Evolutionary conservation across 2,888 invertebrate species (phyloP), one percentile per base, ranked within the genome.

Genomic region (Branchipolynoe longqiensis): DNA sequence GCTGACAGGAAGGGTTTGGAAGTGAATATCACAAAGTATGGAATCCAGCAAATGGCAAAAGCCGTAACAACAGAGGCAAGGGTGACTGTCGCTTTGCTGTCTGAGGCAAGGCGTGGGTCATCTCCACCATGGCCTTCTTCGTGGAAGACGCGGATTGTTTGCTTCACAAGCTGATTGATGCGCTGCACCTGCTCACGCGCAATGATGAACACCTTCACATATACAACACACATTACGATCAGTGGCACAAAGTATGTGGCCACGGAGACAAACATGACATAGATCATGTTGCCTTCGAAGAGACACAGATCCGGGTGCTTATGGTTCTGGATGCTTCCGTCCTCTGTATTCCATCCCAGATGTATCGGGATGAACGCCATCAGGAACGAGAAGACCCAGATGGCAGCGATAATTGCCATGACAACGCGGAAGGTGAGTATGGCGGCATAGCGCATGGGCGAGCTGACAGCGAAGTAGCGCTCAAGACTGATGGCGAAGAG

Each of bases 231-330:
- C 86, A 86, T 86, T 28, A 86, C 82, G 22, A 86, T 74, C 1
- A 86, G 85, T 6, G 86, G 86, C 22, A 74, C 58, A 38, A 86
- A 86, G 59, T 86, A 86, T 18, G 86, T 86, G n/a, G 83, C 83
- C 1, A 86, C 59, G 2, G 85, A 73, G 1, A 86, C 81, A 0
- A 86, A 62, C n/a, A 85, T 38, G 28, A 83, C 86, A 59, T 85
- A 86, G 40, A 81, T 6, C 22, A 64, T 64, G 78, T 86, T 86
- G 31, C 40, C 40, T 36, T 83, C 83, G n/a, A 86, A 85, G 38
- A 78, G 38, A 31, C 86, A 86, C 18, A 78, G 54, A 1, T n/a
- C 31, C 8, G 74, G 73, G 25, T 73, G 22, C 18, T 22, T 14
- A 14, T 28, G 18, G 74, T 86, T 86, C 64, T 84, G 84, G 38